These are phyloP conservation scores for Callospermophilus lateralis DNA, from an alignment of 2,113 vertebrate species.

Conservation along the genomic window DNA sequence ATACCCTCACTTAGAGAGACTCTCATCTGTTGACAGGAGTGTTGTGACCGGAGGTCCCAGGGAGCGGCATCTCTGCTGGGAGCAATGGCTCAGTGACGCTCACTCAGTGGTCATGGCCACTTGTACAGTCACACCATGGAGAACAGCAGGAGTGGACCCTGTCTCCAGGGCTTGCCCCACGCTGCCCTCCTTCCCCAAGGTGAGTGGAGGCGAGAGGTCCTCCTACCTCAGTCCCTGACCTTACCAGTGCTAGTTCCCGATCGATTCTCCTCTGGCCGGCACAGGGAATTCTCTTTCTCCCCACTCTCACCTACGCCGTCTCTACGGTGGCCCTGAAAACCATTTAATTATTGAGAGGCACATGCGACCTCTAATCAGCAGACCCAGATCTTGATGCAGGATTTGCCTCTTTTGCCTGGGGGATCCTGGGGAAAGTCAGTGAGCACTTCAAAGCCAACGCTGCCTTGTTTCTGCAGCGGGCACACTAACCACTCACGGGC, in stretches of 20 bases:
- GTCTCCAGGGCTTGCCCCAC: fast-evolving
- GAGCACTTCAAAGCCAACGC: neutral
- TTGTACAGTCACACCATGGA: fast-evolving
- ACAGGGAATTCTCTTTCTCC: neutral
- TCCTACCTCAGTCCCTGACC: neutral
- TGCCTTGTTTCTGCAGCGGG: neutral
- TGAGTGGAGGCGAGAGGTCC: no score
- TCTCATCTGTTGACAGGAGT: no score
- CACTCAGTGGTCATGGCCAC: neutral
- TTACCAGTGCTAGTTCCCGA: neutral
- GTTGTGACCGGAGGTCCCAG: neutral
- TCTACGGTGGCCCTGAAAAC: no score
- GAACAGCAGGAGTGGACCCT: fast-evolving
- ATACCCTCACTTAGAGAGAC: neutral
- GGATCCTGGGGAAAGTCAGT: neutral
- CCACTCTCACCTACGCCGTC: fast-evolving
- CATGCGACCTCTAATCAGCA: fast-evolving
- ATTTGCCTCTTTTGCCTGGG: neutral
- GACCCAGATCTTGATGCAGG: neutral
- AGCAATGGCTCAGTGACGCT: neutral
- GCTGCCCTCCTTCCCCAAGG: no score
- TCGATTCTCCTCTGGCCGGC: neutral
- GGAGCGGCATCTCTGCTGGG: neutral
- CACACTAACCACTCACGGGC: no score
- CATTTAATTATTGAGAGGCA: neutral